A percentile compares a stretch with the other conserved stretches of the same genome.
These are phyloP conservation scores for Microcaecilia unicolor DNA, from an alignment of 2,797 vertebrate genomes.

Conservation along the genomic window DNA sequence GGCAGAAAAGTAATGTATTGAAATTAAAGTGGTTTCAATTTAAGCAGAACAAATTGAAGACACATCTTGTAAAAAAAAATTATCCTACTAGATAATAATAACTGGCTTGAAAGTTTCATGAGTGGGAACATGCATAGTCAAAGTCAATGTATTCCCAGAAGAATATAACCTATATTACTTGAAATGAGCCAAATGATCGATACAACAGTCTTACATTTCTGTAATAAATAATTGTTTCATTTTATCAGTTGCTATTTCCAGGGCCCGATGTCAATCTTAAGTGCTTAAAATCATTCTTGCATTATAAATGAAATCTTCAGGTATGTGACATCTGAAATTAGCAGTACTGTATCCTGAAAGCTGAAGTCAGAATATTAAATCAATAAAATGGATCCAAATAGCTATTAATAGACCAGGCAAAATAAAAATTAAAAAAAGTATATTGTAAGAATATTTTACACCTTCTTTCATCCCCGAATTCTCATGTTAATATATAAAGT, in stretches of 20 bases:
- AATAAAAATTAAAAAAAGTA: too few relatives aligned
- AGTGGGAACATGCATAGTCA: slow-evolving; percentile 15
- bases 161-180: slow-evolving; percentile 25
- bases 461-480: too few relatives aligned
- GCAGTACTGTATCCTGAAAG: slow-evolving; percentile 8
- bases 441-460: too few relatives aligned
- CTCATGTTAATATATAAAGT: too few relatives aligned
- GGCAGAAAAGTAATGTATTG: slow-evolving; percentile 32
- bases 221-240: slow-evolving; percentile 23
- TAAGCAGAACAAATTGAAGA: slow-evolving; percentile 36
- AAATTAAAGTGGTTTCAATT: slow-evolving; percentile 38
- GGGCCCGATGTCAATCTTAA: slow-evolving; percentile 15
- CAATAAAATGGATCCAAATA: too few relatives aligned
- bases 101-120: slow-evolving; percentile 20
- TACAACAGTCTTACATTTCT: slow-evolving; percentile 21
- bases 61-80: slow-evolving; percentile 6
- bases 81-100: slow-evolving; percentile 18
- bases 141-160: neutral
- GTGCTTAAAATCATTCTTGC: too few relatives aligned
- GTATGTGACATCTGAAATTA: slow-evolving; percentile 10
- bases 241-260: slow-evolving; percentile 15
- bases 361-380: slow-evolving; percentile 1
- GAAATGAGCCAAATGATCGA: slow-evolving; percentile 23
- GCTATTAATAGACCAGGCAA: too few relatives aligned
- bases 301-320: neutral